These are phyloP conservation scores for Brassicogethes aeneus DNA, from an alignment of 2,888 invertebrate species.

Conservation along the genomic window DNA sequence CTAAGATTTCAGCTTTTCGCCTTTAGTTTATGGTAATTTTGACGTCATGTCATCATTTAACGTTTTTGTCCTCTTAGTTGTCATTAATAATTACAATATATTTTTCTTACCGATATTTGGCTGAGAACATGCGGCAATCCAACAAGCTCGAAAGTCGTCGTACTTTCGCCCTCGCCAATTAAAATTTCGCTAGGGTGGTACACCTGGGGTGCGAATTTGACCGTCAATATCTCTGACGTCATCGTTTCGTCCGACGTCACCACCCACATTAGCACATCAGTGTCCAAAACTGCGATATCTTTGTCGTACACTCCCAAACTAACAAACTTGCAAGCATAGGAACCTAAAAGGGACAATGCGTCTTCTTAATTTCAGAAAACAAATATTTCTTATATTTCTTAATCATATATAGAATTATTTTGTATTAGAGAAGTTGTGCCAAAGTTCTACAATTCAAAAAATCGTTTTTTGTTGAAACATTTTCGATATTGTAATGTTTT, in stretches of 20 bases:
- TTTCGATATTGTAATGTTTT: too few relatives aligned
- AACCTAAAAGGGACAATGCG: slow-evolving; percentile 29
- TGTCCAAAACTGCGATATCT: slow-evolving; percentile 28
- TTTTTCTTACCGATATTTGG: slow-evolving; percentile 41
- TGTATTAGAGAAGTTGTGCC: too few relatives aligned
- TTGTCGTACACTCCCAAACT: slow-evolving; percentile 24
- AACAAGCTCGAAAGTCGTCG: slow-evolving; percentile 37
- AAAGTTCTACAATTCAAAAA: slow-evolving; percentile 5
- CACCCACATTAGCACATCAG: slow-evolving; percentile 33
- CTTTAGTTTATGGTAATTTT: too few relatives aligned
- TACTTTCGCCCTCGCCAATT: slow-evolving; percentile 19
- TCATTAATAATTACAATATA: background rate
- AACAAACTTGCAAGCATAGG: slow-evolving; percentile 35
- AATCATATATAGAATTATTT: too few relatives aligned
- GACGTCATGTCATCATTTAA: too few relatives aligned
- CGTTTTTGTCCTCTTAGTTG: too few relatives aligned
- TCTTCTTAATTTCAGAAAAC: slow-evolving; percentile 4
- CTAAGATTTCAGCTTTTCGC: too few relatives aligned
- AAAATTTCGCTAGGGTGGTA: slow-evolving; percentile 25
- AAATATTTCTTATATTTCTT: too few relatives aligned
- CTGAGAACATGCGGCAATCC: slow-evolving; percentile 50
- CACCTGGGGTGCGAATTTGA: slow-evolving; percentile 36
- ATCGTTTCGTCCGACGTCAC: slow-evolving; percentile 26
- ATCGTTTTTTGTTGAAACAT: too few relatives aligned
- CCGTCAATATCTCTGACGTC: slow-evolving; percentile 23